Base-by-base conservation (phyloP, 2,797 vertebrate genomes). In the Enteromius fasciolatus region DNA sequence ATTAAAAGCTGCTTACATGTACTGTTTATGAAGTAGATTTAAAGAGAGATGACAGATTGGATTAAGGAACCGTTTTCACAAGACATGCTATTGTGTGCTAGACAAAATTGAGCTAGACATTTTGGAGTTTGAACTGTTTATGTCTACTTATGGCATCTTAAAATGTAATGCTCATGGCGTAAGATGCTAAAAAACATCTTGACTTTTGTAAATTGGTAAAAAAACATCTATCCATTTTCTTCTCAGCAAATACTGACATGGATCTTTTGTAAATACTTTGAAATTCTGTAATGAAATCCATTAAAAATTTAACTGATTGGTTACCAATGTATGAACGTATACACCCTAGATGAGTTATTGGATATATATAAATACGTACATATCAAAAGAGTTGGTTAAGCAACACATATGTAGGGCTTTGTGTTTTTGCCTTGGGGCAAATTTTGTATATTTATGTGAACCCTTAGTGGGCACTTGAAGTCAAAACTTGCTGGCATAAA, bases 21-120 rank as follows among this genome's bases (percentile, higher is more conserved):
- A 77, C 31, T 66, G 17, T 64, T 64, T 48, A 48, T 64, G 17
- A 48, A 48, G 39, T 18, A 64, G 59, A 64, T 64, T 77, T 64
- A 59, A 10, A 54, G 12, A 25, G 54, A 41, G 33, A 20, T 74
- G 31, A 57, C 50, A 36, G 72, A 31, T 50, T 20, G 18, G 68
- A 72, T 50, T 48, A 50, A 31, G 17, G 2, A 31, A 46, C 15
- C 7, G 0, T 15, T 74, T 33, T 39, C 14, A 11, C 18, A 57
- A 57, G 11, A 57, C 1, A 15, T 73, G 69, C n/a, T 54, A 5
- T 69, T 69, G 11, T 28, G 68, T 50, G 50, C 11, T 11, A 54
- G 5, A n/a, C 18, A 73, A 70, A 73, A 14, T n/a, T 3, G 1
- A 54, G 28, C 5, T 63, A 28, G 25, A 63, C 2, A 31, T 31